These are phyloP conservation scores for Drosophila sp. DNA, from an alignment of 1,140 invertebrate species.

Conservation along the genomic window DNA sequence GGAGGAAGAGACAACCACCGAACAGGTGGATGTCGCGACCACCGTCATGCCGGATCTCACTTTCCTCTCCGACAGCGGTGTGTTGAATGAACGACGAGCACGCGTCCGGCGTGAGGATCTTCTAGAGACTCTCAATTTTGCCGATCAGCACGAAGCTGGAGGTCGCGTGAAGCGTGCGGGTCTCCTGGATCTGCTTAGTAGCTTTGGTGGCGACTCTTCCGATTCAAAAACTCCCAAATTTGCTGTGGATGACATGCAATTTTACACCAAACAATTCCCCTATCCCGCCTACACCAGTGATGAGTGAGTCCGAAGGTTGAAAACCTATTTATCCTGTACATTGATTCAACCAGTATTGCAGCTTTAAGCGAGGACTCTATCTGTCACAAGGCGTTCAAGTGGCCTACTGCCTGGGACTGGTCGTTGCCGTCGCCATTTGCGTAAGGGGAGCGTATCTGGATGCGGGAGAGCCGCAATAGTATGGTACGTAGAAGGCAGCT, in stretches of 20 bases:
- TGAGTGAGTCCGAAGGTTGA: constrained; percentile 85
- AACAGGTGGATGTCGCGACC: not conserved
- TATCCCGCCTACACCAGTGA: constrained; percentile 88
- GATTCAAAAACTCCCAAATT: constrained; percentile 41
- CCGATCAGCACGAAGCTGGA: not conserved
- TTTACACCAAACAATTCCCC: constrained; percentile 88
- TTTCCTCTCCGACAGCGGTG: constrained; percentile 6
- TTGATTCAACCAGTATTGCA: constrained; percentile 62
- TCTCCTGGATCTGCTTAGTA: constrained; percentile 61
- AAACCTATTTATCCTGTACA: not conserved
- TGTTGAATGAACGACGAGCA: not conserved
- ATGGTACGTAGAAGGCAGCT: constrained; percentile 85
- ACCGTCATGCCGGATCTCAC: constrained; percentile 13
- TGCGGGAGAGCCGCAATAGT: constrained; percentile 88
- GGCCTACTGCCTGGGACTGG: constrained; percentile 87
- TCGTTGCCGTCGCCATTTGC: constrained; percentile 87
- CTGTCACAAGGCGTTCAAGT: constrained; percentile 88
- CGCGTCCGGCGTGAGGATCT: constrained; percentile 21
- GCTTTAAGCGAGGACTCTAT: constrained; percentile 88
- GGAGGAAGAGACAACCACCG: not conserved
- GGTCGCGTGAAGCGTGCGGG: constrained; percentile 51
- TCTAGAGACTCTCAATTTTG: not conserved
- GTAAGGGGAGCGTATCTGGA: constrained; percentile 88
- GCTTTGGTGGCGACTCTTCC: constrained; percentile 25
- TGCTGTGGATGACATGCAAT: constrained; percentile 85